These are phyloP conservation scores for Tyrophagus putrescentiae DNA, from an alignment of 1,140 invertebrate species.

Conservation along the genomic window DNA sequence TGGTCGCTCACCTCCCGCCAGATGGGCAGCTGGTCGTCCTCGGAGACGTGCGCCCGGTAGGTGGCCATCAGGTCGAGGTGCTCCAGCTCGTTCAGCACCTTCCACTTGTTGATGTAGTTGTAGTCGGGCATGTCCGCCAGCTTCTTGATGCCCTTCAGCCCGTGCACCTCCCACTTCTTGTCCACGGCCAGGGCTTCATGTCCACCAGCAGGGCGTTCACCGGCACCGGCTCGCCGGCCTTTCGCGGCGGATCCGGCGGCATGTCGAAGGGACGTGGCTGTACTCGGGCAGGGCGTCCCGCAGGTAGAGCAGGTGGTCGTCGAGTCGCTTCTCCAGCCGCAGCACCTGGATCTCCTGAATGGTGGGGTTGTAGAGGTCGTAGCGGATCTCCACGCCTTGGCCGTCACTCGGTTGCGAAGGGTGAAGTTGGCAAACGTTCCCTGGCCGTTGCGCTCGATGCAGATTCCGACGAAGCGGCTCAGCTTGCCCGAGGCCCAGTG, in stretches of 20 bases:
- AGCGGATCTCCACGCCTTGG: slow-evolving; percentile 66
- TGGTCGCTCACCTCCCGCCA: slow-evolving; percentile 63
- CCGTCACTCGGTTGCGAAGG: slow-evolving; percentile 81
- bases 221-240: slow-evolving; percentile 61
- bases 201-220: slow-evolving; percentile 71
- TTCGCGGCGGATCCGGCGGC: slow-evolving; percentile 54
- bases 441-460: slow-evolving; percentile 60
- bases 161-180: slow-evolving; percentile 59
- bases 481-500: slow-evolving; percentile 64
- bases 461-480: slow-evolving; percentile 88
- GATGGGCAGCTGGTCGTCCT: slow-evolving; percentile 70
- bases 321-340: slow-evolving; percentile 79
- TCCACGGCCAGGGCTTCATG: slow-evolving; percentile 71
- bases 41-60: slow-evolving; percentile 67
- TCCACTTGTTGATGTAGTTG: slow-evolving; percentile 42
- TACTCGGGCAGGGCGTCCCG: slow-evolving; percentile 83
- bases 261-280: slow-evolving; percentile 86
- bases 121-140: slow-evolving; percentile 32
- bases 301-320: slow-evolving; percentile 74
- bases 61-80: slow-evolving; percentile 87
- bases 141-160: slow-evolving; percentile 46
- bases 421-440: slow-evolving; percentile 70
- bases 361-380: slow-evolving; percentile 84
- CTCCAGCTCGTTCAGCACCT: slow-evolving; percentile 54
- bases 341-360: slow-evolving; percentile 76